These are phyloP conservation scores for Urocyon cinereoargenteus DNA, from an alignment of 2,797 vertebrate genomes.

Conservation along the genomic window DNA sequence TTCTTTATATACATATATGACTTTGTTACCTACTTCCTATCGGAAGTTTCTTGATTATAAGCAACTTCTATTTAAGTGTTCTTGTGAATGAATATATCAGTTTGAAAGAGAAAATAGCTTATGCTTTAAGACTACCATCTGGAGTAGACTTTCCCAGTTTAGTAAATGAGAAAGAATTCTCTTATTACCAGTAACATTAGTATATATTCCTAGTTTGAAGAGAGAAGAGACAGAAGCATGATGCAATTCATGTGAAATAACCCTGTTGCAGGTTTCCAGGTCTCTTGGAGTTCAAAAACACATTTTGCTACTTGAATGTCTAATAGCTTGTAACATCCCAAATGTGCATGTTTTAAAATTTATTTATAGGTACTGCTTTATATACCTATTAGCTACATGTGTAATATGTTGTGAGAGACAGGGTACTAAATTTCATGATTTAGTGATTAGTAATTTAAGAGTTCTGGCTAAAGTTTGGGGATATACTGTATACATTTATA, in stretches of 20 bases:
- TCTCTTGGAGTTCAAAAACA: slow-evolving; percentile 60
- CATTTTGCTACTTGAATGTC: not conserved
- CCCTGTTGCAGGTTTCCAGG: slow-evolving; percentile 59
- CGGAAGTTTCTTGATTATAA: slow-evolving; percentile 49
- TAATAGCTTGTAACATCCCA: not conserved
- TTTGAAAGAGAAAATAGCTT: slow-evolving; percentile 68
- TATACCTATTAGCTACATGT: not conserved
- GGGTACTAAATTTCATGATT: not conserved
- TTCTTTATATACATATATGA: slow-evolving; percentile 10
- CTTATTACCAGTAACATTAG: slow-evolving; percentile 62
- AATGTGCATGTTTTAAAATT: slow-evolving; percentile 5
- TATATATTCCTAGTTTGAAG: slow-evolving; percentile 61
- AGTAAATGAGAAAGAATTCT: slow-evolving; percentile 62
- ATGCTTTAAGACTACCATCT: slow-evolving; percentile 58
- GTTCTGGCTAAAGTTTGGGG: not conserved
- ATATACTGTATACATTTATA: not conserved
- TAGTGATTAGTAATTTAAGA: slow-evolving; percentile 38
- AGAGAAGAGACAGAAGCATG: slow-evolving; percentile 76
- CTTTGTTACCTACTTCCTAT: slow-evolving; percentile 30
- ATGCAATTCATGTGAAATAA: slow-evolving; percentile 86
- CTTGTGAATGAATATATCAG: not conserved
- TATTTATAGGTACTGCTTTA: not conserved
- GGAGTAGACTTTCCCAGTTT: slow-evolving; percentile 55
- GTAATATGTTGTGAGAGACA: not conserved
- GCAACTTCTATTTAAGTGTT: slow-evolving; percentile 8